phyloP scores from a whole-genome alignment of 2,888 invertebrate species.

The Agrotis ipsilon region DNA sequence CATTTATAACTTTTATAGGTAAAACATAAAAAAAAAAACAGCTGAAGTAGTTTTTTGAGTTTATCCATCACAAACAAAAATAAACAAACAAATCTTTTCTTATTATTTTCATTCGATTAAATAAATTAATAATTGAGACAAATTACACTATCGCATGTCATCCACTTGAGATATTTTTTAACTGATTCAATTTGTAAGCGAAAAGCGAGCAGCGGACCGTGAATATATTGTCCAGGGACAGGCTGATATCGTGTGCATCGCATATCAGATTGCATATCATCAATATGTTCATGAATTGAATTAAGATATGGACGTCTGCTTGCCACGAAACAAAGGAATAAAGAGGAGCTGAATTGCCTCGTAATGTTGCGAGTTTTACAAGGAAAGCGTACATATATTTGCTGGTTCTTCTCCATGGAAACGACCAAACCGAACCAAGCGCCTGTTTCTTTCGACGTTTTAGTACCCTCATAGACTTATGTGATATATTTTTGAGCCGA shows the following conservation, averaged over 20 bases:
- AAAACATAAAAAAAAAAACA: too few species aligned
- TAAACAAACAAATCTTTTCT: too few species aligned
- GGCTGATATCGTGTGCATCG: conserved; percentile 32
- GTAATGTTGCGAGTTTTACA: neutral
- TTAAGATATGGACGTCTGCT: conserved; percentile 23
- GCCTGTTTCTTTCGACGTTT: too few species aligned
- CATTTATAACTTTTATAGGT: too few species aligned
- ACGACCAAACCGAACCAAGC: too few species aligned
- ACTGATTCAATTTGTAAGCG: conserved; percentile 58
- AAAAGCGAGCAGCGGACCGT: conserved; percentile 48
- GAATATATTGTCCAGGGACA: conserved; percentile 41
- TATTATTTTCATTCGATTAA: too few species aligned
- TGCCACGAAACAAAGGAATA: conserved; percentile 10
- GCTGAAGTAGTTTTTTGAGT: too few species aligned
- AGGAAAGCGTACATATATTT: too few species aligned
- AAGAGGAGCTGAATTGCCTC: neutral
- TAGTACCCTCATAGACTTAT: too few species aligned
- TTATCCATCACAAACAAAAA: too few species aligned
- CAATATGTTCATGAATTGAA: conserved; percentile 32
- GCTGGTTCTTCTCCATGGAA: too few species aligned
- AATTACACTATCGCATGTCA: conserved; percentile 32
- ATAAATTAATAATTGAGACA: conserved; percentile 1
- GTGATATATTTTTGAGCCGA: too few species aligned
- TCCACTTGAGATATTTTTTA: conserved; percentile 59
- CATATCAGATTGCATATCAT: conserved; percentile 38